phyloP scores from a whole-genome alignment of 1,140 invertebrate genomes.

The Drosophila willistoni region DNA sequence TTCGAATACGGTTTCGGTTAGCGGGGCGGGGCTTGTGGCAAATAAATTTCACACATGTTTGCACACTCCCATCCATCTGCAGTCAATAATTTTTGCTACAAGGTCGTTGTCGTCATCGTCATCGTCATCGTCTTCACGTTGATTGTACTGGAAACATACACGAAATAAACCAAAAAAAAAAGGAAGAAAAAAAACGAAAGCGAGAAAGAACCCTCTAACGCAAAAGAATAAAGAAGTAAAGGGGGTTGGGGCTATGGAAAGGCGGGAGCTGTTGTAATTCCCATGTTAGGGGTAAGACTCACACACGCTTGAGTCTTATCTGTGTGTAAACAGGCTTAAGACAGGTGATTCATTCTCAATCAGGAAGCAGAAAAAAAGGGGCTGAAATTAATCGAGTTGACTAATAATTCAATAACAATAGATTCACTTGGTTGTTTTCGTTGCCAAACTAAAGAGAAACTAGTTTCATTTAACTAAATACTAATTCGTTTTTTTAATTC shows the following conservation, averaged over 20 bases:
- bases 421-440: too few species aligned
- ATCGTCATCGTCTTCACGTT: slow-evolving; percentile 55
- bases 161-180: slow-evolving; percentile 26
- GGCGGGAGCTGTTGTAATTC: slow-evolving; percentile 7
- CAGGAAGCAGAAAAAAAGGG: slow-evolving; percentile 17
- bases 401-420: too few species aligned
- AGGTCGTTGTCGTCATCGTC: slow-evolving; percentile 60
- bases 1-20: slow-evolving; percentile 19
- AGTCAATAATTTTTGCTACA: slow-evolving; percentile 67
- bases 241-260: neutral
- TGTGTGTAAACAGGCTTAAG: slow-evolving; percentile 56
- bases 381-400: slow-evolving; percentile 2
- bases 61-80: slow-evolving; percentile 55
- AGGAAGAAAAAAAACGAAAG: slow-evolving; percentile 22
- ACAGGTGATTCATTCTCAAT: slow-evolving; percentile 27
- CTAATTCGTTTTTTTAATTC: too few species aligned
- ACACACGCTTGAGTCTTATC: slow-evolving; percentile 47
- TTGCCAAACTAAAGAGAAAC: too few species aligned
- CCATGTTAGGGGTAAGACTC: slow-evolving; percentile 7
- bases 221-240: neutral
- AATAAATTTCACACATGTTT: slow-evolving; percentile 82
- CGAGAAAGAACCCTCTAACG: slow-evolving; percentile 1
- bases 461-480: too few species aligned
- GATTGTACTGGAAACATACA: slow-evolving; percentile 63
- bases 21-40: slow-evolving; percentile 51